Base-by-base conservation (phyloP, 2,113 vertebrate genomes). In the Sarotherodon lohbergeri region DNA sequence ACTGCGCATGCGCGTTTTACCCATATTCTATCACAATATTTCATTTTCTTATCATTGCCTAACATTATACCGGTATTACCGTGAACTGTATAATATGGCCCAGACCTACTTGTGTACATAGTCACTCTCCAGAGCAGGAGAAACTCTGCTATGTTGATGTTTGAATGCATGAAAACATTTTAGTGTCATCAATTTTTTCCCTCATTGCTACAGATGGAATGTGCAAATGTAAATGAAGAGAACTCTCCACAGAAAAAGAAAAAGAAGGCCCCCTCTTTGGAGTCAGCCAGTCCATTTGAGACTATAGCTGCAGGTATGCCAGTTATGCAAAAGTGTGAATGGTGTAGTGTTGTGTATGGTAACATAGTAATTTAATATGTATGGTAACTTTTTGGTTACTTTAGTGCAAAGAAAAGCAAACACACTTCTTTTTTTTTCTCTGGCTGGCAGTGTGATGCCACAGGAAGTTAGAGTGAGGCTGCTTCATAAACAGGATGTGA, bases 201-300 rank as follows among this genome's bases (percentile, higher is more conserved):
- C 24, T 3, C 5, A n/a, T 92, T 89, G 17, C 27, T 81, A 66
- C 36, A 96, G 96, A 88, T 85, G 81, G 92, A 93, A 12, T 16
- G 39, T 41, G 19, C 71, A 41, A 22, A 24, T 79, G 32, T 71
- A 73, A 73, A 88, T 88, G 52, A 19, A 46, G 90, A 92, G 9
- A 88, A 84, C 48, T 90, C 94, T 59, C 91, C 93, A 82, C 73
- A 88, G 34, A 94, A 87, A 73, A 96, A 94, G 94, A 95, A 63
- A 12, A 63, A 85, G 34, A 94, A 88, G 57, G 3, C 11, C 11
- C 17, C 24, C 1, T 66, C 29, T 76, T 48, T 50, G 34, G 83
- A 93, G 11, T 81, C 88, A 19, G 36, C 86, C 3, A 46, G 68
- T 83, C 66, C 87, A 27, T 94, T 96, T 83, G 87, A 95, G 82